These are phyloP conservation scores for Hermaeophaga mercurialis DNA, from an alignment of 2,888 invertebrate genomes.

Conservation along the genomic window DNA sequence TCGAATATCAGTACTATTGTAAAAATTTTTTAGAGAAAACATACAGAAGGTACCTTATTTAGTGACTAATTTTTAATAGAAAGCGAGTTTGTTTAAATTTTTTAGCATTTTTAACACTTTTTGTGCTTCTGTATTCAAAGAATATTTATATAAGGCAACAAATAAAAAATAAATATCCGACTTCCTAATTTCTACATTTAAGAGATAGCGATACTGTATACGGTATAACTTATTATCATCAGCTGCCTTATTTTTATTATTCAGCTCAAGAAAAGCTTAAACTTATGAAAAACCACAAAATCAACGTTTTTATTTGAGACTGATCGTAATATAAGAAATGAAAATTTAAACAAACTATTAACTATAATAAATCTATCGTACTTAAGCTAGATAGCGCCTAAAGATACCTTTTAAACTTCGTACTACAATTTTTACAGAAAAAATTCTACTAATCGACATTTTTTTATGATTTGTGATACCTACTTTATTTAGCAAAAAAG, in stretches of 20 bases:
- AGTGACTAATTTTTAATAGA: not conserved
- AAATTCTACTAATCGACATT: not conserved
- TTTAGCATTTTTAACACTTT: too few relatives aligned
- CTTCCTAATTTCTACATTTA: too few relatives aligned
- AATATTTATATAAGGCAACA: too few relatives aligned
- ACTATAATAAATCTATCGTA: conserved; percentile 1
- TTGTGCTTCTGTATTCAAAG: too few relatives aligned
- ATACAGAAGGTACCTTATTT: conserved; percentile 7
- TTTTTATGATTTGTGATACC: conserved; percentile 10
- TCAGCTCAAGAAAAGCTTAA: too few relatives aligned
- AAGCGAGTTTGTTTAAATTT: conserved; percentile 3
- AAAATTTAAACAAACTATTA: conserved; percentile 3
- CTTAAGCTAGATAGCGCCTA: not conserved
- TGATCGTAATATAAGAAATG: too few relatives aligned
- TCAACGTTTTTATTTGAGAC: not conserved
- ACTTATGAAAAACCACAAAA: too few relatives aligned
- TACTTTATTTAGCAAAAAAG: conserved; percentile 7
- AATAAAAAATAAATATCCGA: too few relatives aligned
- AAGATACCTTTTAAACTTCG: not conserved
- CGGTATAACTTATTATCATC: too few relatives aligned
- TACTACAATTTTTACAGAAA: not conserved
- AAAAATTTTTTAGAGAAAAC: conserved; percentile 22
- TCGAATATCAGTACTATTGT: conserved; percentile 28
- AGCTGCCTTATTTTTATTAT: too few relatives aligned
- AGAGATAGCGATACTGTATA: too few relatives aligned